phyloP scores from a whole-genome alignment of 2,888 invertebrate genomes.

The Ennomos quercinarius region DNA sequence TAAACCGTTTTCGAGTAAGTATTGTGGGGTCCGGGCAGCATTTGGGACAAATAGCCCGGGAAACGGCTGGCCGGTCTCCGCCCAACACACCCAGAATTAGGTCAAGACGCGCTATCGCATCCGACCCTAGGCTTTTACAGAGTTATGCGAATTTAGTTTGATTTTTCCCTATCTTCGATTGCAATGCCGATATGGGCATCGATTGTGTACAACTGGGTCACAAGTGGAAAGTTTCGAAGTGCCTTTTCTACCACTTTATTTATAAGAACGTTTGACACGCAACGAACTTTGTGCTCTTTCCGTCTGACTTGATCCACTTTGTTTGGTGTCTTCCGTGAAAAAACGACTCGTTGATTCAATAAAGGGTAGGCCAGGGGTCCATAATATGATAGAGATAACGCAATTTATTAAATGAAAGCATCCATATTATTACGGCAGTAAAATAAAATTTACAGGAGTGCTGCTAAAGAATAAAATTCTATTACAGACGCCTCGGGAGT shows the following conservation, averaged over 20 bases:
- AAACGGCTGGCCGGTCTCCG: slow-evolving; percentile 56
- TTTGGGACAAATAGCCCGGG: slow-evolving; percentile 68
- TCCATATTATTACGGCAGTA: slow-evolving; percentile 35
- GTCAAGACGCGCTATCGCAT: slow-evolving; percentile 62
- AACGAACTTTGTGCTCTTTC: slow-evolving; percentile 20
- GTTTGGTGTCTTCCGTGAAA: slow-evolving; percentile 22
- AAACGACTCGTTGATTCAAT: slow-evolving; percentile 28
- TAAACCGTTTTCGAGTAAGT: slow-evolving; percentile 56
- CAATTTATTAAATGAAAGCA: slow-evolving; percentile 33
- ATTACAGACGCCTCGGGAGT: slow-evolving; percentile 51
- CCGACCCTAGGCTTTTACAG: slow-evolving; percentile 51
- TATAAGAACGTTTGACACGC: slow-evolving; percentile 16
- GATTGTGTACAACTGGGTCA: slow-evolving; percentile 25
- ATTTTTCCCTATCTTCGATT: slow-evolving; percentile 36
- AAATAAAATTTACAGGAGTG: slow-evolving; percentile 44
- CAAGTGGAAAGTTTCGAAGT: slow-evolving; percentile 15
- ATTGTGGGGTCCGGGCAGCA: slow-evolving; percentile 51
- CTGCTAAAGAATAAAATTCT: slow-evolving; percentile 59
- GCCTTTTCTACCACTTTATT: slow-evolving; percentile 14
- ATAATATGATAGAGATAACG: slow-evolving; percentile 28
- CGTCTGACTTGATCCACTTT: slow-evolving; percentile 25
- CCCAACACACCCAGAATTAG: slow-evolving; percentile 63
- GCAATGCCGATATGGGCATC: slow-evolving; percentile 9
- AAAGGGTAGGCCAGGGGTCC: slow-evolving; percentile 15
- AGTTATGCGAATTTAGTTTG: slow-evolving; percentile 58